Conservation (phyloP, 2,797 vertebrate species). For the Halcyon badia region DNA sequence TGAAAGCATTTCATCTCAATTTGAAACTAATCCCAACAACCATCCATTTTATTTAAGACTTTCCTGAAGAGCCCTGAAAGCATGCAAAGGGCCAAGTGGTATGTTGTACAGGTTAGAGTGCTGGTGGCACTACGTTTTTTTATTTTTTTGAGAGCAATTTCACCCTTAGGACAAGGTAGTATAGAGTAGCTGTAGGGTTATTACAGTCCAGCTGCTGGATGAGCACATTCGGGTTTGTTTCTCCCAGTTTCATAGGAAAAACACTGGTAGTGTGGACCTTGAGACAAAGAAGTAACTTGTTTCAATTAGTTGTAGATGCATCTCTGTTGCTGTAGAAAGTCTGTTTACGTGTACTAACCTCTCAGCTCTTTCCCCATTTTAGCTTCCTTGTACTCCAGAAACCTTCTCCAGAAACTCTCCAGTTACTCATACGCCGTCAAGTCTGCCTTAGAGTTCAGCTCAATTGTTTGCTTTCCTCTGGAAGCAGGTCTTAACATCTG, state of each 20-base stretch:
- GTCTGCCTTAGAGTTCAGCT: neutral
- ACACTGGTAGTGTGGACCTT: neutral
- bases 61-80: neutral
- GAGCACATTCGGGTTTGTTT: neutral
- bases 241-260: neutral
- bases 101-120: neutral
- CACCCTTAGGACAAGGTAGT: neutral
- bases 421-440: neutral
- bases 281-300: neutral
- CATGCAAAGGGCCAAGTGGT: neutral
- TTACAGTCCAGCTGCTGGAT: neutral
- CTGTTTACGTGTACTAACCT: neutral
- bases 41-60: neutral
- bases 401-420: neutral
- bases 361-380: neutral
- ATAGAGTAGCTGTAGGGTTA: neutral
- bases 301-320: neutral
- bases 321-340: neutral
- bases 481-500: neutral
- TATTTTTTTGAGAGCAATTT: neutral
- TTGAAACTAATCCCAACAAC: neutral
- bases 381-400: neutral
- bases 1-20: neutral
- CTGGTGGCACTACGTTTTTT: neutral
- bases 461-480: neutral